A percentile compares a stretch with the other conserved stretches of the same genome.
These are phyloP conservation scores for Cromileptes altivelis DNA, from an alignment of 2,113 vertebrate genomes.

Conservation along the genomic window DNA sequence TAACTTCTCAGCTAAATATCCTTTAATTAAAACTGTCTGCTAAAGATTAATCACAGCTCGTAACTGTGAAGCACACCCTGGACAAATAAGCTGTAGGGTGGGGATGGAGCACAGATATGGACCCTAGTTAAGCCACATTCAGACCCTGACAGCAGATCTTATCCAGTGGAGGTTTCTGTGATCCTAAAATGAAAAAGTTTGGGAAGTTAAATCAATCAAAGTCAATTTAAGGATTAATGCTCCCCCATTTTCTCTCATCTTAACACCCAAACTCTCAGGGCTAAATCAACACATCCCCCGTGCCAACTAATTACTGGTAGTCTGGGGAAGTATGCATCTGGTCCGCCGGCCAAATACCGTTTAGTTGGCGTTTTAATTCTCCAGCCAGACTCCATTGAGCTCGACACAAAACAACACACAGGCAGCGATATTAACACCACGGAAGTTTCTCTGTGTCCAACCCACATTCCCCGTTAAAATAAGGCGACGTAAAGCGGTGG, in stretches of 20 bases:
- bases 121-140: not conserved
- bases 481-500: not conserved
- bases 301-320: not conserved
- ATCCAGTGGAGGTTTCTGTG: not conserved
- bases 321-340: not conserved
- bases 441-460: not conserved
- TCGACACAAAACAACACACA: conserved; percentile 3
- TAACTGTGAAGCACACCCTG: not conserved
- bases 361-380: conserved; percentile 27
- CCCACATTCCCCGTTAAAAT: not conserved
- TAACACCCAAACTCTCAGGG: not conserved
- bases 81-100: not conserved
- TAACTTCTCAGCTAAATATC: not conserved
- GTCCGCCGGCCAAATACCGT: conserved; percentile 10
- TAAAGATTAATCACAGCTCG: no score
- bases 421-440: not conserved
- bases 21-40: not conserved
- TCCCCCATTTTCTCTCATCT: not conserved
- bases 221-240: not conserved
- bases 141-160: not conserved
- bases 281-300: not conserved
- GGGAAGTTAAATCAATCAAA: not conserved
- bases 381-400: conserved; percentile 15
- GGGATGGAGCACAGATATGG: not conserved
- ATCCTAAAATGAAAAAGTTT: not conserved